phyloP scores from a whole-genome alignment of 35 echinoderm and acorn worm genomes.

The Holothuria glaberrima region DNA sequence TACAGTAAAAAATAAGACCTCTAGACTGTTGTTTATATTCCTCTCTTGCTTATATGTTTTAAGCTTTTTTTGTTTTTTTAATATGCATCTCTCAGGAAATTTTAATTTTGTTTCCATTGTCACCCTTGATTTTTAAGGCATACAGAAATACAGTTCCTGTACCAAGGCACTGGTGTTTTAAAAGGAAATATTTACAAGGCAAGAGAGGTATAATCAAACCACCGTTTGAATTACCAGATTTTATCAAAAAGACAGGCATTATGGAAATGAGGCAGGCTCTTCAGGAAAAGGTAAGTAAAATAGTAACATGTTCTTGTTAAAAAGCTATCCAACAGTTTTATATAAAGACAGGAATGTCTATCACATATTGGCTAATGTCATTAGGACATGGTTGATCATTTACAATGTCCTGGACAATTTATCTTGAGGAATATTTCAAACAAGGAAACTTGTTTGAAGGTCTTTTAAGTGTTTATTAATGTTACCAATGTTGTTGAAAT shows the following conservation, averaged over 20 bases:
- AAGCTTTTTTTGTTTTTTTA: too few relatives aligned
- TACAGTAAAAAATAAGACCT: too few relatives aligned
- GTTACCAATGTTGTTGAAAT: too few relatives aligned
- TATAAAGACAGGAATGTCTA: neutral
- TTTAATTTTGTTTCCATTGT: too few relatives aligned
- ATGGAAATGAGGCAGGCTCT: slow-evolving; percentile 99
- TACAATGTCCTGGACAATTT: too few relatives aligned
- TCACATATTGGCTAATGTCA: neutral
- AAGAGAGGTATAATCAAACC: slow-evolving; percentile 95
- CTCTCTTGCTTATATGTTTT: too few relatives aligned
- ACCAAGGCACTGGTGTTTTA: slow-evolving; percentile 98
- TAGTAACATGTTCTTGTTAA: neutral
- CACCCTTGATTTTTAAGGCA: slow-evolving; percentile 52
- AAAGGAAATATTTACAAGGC: slow-evolving; percentile 97
- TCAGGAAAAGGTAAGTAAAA: slow-evolving; percentile 96
- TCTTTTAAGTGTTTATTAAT: too few relatives aligned
- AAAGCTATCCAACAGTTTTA: neutral
- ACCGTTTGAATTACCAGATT: slow-evolving; percentile 94
- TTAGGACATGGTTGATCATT: too few relatives aligned
- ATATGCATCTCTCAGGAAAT: too few relatives aligned
- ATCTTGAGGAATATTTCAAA: too few relatives aligned
- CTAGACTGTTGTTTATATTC: too few relatives aligned
- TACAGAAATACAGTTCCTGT: slow-evolving; percentile 96
- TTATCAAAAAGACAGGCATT: slow-evolving; percentile 96
- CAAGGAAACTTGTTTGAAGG: too few relatives aligned